Evolutionary conservation across 2,113 vertebrate genomes (phyloP).

Genomic region (Malaclemys terrapin): DNA sequence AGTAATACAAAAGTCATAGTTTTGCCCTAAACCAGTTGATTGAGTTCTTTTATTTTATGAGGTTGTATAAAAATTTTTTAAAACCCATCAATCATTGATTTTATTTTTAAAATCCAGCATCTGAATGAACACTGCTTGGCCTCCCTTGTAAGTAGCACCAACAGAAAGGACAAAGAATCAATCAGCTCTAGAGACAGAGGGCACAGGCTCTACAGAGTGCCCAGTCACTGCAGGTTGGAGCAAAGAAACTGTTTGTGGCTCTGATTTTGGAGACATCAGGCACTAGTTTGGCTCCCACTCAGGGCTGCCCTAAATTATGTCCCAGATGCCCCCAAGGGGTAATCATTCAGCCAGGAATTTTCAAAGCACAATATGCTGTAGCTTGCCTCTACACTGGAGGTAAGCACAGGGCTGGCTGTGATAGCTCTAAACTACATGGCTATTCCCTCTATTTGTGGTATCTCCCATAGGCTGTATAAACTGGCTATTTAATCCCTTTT

Average conservation of each 20-base stretch:
- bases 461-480: background rate
- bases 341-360: background rate
- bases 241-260: background rate
- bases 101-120: background rate
- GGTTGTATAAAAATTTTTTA: background rate
- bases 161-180: background rate
- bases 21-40: background rate
- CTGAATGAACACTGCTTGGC: background rate
- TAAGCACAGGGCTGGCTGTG: too few relatives aligned
- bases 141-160: background rate
- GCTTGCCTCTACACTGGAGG: too few relatives aligned
- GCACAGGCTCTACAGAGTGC: background rate
- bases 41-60: background rate
- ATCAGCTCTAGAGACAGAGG: background rate
- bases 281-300: background rate
- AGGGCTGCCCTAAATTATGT: background rate
- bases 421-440: background rate
- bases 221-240: background rate
- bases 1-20: background rate
- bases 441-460: background rate
- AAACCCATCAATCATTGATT: background rate
- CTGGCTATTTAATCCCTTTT: background rate
- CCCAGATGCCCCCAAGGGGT: background rate
- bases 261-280: background rate
- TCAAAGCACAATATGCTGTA: fast-evolving